Conservation (phyloP, 2,888 invertebrate species). For the Erynnis tages region DNA sequence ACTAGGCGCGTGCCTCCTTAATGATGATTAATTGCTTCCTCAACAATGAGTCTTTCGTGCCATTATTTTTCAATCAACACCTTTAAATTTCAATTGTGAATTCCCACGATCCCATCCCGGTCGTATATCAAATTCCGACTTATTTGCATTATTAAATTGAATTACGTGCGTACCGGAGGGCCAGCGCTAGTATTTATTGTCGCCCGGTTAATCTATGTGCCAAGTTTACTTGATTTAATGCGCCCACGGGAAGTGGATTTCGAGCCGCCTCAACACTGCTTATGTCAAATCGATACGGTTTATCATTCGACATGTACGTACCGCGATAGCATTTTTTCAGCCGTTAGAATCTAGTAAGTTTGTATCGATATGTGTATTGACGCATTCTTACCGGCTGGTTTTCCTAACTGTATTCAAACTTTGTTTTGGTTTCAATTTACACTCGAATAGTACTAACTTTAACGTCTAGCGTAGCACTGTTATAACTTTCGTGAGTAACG, state of each 20-base stretch:
- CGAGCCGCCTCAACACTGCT: slow-evolving; percentile 22
- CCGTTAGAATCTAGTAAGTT: slow-evolving; percentile 16
- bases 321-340: slow-evolving; percentile 21
- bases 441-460: too few relatives aligned
- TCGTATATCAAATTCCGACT: slow-evolving; percentile 17
- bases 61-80: too few relatives aligned
- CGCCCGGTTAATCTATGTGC: slow-evolving; percentile 24
- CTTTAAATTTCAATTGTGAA: background rate
- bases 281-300: slow-evolving; percentile 23
- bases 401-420: slow-evolving; percentile 18
- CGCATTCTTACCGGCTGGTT: slow-evolving; percentile 2
- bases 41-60: too few relatives aligned
- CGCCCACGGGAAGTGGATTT: slow-evolving; percentile 24
- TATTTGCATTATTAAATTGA: slow-evolving; percentile 27
- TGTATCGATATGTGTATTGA: slow-evolving; percentile 2
- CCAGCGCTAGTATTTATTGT: slow-evolving; percentile 21
- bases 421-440: too few relatives aligned
- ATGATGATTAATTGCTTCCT: too few relatives aligned
- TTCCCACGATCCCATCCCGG: slow-evolving; percentile 9
- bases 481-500: too few relatives aligned
- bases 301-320: slow-evolving; percentile 17
- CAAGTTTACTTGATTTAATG: slow-evolving; percentile 27
- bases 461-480: too few relatives aligned
- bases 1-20: too few relatives aligned
- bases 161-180: slow-evolving; percentile 26